Conservation (phyloP, 2,888 invertebrate genomes). For the Megamerina dolium region DNA sequence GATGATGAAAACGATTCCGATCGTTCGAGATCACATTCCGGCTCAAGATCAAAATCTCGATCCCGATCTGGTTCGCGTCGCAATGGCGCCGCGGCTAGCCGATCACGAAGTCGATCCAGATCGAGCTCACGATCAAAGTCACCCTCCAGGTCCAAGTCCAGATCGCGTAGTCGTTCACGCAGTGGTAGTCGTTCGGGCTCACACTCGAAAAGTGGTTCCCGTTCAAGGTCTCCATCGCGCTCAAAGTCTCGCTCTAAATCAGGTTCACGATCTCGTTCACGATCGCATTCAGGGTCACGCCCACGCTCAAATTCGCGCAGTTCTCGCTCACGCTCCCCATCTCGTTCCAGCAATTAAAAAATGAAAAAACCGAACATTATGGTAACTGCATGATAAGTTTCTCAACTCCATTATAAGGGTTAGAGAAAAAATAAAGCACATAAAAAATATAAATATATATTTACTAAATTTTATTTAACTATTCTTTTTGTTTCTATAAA, state of each 20-base stretch:
- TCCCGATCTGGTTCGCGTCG: constrained; percentile 20
- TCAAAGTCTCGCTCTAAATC: constrained; percentile 25
- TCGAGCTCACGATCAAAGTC: constrained; percentile 19
- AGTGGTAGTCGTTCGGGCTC: constrained; percentile 25
- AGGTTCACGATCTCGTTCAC: constrained; percentile 42
- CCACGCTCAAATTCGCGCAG: constrained; percentile 33
- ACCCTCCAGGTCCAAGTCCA: constrained; percentile 15
- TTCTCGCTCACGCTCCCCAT: constrained; percentile 23
- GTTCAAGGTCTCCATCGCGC: constrained; percentile 39
- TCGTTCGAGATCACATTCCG: constrained; percentile 22
- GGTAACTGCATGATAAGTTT: no score
- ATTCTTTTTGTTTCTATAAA: no score
- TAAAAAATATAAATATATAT: no score
- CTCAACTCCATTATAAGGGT: no score
- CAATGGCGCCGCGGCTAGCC: constrained; percentile 26
- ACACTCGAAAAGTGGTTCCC: constrained; percentile 32
- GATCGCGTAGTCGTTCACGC: constrained; percentile 21
- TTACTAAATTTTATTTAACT: no score
- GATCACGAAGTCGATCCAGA: constrained; percentile 31
- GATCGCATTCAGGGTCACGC: constrained; percentile 39
- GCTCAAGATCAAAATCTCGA: constrained; percentile 25
- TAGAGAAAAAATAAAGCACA: no score
- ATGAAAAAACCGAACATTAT: no score
- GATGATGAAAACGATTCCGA: constrained; percentile 33
- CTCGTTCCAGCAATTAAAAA: constrained; percentile 35